Conservation (phyloP, 2,113 vertebrate genomes). For the Eidolon helvum region DNA sequence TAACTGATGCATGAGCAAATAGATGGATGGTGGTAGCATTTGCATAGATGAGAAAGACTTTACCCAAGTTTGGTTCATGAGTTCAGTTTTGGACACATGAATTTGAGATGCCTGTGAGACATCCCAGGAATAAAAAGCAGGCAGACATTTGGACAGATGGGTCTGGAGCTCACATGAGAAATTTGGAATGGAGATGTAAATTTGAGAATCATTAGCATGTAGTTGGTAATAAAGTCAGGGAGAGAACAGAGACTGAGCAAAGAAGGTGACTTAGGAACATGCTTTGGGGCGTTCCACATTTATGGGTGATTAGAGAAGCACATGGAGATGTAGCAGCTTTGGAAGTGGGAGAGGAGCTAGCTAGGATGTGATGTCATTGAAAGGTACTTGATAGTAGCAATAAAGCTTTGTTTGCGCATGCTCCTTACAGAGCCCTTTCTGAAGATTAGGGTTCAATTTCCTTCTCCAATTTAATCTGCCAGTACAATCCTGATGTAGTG, state of each 20-base stretch:
- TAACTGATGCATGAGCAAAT: background rate
- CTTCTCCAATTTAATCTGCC: background rate
- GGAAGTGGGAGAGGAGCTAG: background rate
- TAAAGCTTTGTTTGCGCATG: background rate
- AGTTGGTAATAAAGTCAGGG: background rate
- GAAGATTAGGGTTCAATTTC: background rate
- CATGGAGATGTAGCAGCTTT: background rate
- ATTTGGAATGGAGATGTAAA: background rate
- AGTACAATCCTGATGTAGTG: background rate
- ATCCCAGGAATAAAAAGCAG: background rate
- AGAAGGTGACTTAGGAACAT: background rate
- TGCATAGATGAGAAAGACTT: background rate
- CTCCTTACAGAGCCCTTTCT: background rate
- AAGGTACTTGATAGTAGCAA: too few species aligned
- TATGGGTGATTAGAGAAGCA: background rate
- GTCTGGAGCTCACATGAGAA: background rate
- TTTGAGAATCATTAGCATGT: background rate
- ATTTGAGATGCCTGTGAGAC: background rate
- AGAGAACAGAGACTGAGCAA: background rate
- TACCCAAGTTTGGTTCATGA: background rate
- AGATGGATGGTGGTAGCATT: background rate
- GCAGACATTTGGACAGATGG: background rate
- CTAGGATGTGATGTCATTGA: background rate
- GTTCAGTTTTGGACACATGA: background rate
- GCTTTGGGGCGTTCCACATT: background rate